Conservation (phyloP, 2,113 vertebrate species). For the Saimiri boliviensis region DNA sequence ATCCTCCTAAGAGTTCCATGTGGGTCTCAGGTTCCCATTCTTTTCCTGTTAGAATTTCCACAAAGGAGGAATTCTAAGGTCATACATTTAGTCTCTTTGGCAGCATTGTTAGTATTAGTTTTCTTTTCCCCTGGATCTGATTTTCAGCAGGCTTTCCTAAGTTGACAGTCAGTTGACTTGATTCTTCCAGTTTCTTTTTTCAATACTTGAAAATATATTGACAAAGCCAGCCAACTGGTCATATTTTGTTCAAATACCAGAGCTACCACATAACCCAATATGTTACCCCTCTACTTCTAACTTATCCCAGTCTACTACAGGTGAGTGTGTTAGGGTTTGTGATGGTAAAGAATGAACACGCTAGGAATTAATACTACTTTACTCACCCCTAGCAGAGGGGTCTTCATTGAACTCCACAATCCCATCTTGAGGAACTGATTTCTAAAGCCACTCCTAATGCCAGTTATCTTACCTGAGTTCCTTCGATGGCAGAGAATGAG, state of each 20-base stretch:
- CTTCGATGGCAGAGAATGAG: neutral
- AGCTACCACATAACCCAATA: neutral
- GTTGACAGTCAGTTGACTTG: neutral
- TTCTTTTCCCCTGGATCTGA: neutral
- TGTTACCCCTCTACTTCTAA: rapidly evolving
- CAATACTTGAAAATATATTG: neutral
- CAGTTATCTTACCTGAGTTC: neutral
- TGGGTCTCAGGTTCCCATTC: neutral
- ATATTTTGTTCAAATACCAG: neutral
- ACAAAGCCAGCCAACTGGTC: neutral
- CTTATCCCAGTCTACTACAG: too few relatives aligned
- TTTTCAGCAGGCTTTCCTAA: neutral
- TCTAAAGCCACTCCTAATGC: neutral
- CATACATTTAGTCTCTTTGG: neutral
- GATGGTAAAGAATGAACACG: neutral
- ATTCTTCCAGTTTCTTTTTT: neutral
- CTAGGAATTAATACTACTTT: neutral
- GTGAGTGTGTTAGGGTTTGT: neutral
- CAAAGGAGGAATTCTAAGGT: rapidly evolving
- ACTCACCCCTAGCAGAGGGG: neutral
- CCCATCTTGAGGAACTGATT: neutral
- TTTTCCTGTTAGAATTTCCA: neutral
- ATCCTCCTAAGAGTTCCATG: neutral
- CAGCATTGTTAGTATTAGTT: too few relatives aligned
- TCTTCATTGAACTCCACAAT: neutral